Conservation (phyloP, 1,140 invertebrate genomes). For the Papilio helenus region DNA sequence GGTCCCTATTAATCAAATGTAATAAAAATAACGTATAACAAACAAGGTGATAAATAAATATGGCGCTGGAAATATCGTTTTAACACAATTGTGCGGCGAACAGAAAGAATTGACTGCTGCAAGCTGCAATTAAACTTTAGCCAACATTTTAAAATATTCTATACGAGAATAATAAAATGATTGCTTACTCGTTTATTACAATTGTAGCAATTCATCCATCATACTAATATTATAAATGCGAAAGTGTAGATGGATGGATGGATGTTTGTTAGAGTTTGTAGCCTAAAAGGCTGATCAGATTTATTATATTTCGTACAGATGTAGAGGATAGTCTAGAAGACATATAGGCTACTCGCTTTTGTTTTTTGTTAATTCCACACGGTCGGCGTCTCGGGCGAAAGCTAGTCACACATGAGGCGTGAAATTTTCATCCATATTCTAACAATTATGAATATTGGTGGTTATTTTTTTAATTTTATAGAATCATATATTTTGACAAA, state of each 20-base stretch:
- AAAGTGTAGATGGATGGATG: no score
- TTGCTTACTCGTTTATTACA: background rate
- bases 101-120: slow-evolving; percentile 6
- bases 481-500: background rate
- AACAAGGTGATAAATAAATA: background rate
- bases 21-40: background rate
- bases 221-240: no score
- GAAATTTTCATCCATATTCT: background rate
- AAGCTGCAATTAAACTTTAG: background rate
- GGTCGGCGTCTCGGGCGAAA: no score
- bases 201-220: background rate
- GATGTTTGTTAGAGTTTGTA: no score
- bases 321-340: no score
- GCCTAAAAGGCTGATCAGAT: no score
- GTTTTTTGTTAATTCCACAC: no score
- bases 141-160: background rate
- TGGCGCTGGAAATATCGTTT: background rate
- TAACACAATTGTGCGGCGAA: slow-evolving; percentile 12
- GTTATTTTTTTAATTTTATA: background rate
- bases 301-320: no score
- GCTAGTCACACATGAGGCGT: no score
- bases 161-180: background rate
- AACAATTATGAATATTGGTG: no score
- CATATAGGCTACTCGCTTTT: no score
- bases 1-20: no score